A percentile compares a stretch with the other conserved stretches of the same genome.
phyloP scores from a whole-genome alignment of 30 jellyfish, hydroid and myxozoan species.

The Aurelia sp. region DNA sequence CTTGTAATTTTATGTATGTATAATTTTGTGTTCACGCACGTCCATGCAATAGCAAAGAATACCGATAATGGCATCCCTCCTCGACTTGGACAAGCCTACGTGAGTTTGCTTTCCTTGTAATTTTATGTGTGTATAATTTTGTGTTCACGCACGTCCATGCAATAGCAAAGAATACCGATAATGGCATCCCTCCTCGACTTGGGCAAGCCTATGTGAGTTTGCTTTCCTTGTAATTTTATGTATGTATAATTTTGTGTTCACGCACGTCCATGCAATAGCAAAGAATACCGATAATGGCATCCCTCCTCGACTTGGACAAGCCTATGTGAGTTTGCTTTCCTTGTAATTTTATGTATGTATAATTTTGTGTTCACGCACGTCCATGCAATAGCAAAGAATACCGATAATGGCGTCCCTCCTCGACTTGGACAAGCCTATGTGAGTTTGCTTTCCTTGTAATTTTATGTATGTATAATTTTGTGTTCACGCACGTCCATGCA shows the following conservation, averaged over 20 bases:
- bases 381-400: too few relatives aligned
- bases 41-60: too few relatives aligned
- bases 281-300: conserved; percentile 86
- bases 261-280: too few relatives aligned
- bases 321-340: conserved; percentile 41
- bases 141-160: too few relatives aligned
- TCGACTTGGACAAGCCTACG: conserved; percentile 81
- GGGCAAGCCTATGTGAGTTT: conserved; percentile 77
- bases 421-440: conserved; percentile 83
- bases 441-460: not conserved
- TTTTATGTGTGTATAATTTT: not conserved
- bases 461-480: not conserved
- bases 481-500: too few relatives aligned
- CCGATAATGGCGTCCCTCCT: conserved; percentile 90
- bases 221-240: not conserved
- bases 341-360: not conserved
- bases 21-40: too few relatives aligned
- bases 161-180: too few relatives aligned
- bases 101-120: conserved; percentile 1
- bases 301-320: conserved; percentile 90
- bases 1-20: not conserved
- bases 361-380: too few relatives aligned
- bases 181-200: conserved; percentile 84
- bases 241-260: not conserved
- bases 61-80: conserved; percentile 92